Evolutionary conservation across 2,888 invertebrate species (phyloP).

Genomic region (Zygothrica quintamaculata): DNA sequence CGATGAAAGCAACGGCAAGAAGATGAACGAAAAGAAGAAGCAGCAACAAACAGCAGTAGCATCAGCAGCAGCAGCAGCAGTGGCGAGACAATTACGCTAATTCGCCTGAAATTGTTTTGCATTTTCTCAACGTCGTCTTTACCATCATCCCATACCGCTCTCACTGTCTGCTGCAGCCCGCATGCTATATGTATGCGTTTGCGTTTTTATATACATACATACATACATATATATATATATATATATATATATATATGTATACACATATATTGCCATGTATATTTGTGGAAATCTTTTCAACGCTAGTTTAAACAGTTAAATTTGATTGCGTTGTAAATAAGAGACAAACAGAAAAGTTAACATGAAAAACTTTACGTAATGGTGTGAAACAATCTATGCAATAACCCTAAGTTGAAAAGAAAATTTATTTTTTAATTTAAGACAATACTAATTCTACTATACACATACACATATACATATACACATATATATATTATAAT

Average conservation of each 20-base stretch:
- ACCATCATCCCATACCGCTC: constrained; percentile 1
- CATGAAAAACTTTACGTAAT: constrained; percentile 31
- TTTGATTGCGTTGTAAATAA: constrained; percentile 75
- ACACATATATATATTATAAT: background rate
- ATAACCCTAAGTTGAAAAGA: constrained; percentile 26
- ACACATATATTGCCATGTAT: background rate
- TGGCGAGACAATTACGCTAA: constrained; percentile 80
- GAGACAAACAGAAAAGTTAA: constrained; percentile 46
- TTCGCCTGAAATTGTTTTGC: constrained; percentile 80
- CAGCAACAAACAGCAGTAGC: constrained; percentile 26
- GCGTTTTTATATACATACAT: background rate
- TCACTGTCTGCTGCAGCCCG: constrained; percentile 43
- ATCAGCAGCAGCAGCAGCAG: constrained; percentile 20
- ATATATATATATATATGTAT: background rate
- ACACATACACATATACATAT: background rate
- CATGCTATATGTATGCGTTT: constrained; percentile 18
- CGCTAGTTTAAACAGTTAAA: constrained; percentile 73
- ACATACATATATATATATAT: constrained; percentile 11
- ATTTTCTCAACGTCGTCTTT: constrained; percentile 52
- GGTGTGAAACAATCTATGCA: constrained; percentile 40
- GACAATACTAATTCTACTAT: background rate
- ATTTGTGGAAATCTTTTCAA: constrained; percentile 59
- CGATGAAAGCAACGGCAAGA: constrained; percentile 29
- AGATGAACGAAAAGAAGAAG: constrained; percentile 25
- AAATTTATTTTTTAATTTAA: constrained; percentile 5